phyloP scores from a whole-genome alignment of 64 coral and sea anemone genomes.

The Montipora efflorescens region DNA sequence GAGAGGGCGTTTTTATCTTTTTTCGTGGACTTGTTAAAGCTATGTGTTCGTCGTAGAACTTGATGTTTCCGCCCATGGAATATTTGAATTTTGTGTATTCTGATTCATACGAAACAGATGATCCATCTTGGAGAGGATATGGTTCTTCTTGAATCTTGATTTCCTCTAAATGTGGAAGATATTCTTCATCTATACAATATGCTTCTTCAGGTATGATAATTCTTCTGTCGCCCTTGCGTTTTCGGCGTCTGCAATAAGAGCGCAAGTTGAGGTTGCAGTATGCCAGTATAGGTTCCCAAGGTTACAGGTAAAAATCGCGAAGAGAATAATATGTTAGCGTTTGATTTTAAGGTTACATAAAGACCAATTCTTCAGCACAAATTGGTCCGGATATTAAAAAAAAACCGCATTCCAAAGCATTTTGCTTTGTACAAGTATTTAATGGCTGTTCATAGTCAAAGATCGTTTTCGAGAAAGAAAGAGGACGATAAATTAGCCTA shows the following conservation, averaged over 20 bases:
- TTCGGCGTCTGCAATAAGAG: constrained; percentile 31
- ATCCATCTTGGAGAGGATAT: constrained; percentile 44
- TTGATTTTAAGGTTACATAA: too few relatives aligned
- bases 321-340: too few relatives aligned
- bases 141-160: constrained; percentile 87
- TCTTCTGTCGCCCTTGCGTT: constrained; percentile 60
- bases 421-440: too few relatives aligned
- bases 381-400: too few relatives aligned
- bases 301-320: too few relatives aligned
- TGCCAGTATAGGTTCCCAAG: too few relatives aligned
- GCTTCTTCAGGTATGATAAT: constrained; percentile 80
- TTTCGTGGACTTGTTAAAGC: constrained; percentile 77
- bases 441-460: too few relatives aligned
- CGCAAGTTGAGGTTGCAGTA: not conserved
- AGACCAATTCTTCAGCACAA: too few relatives aligned
- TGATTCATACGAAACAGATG: constrained; percentile 50
- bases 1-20: constrained; percentile 42
- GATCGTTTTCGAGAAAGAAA: too few relatives aligned
- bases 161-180: constrained; percentile 76
- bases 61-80: constrained; percentile 90
- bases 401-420: too few relatives aligned
- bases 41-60: constrained; percentile 89
- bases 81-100: constrained; percentile 87
- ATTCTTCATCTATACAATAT: constrained; percentile 45
- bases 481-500: too few relatives aligned